These are phyloP conservation scores for Falcunculus frontatus DNA, from an alignment of 2,113 vertebrate species.

Conservation along the genomic window DNA sequence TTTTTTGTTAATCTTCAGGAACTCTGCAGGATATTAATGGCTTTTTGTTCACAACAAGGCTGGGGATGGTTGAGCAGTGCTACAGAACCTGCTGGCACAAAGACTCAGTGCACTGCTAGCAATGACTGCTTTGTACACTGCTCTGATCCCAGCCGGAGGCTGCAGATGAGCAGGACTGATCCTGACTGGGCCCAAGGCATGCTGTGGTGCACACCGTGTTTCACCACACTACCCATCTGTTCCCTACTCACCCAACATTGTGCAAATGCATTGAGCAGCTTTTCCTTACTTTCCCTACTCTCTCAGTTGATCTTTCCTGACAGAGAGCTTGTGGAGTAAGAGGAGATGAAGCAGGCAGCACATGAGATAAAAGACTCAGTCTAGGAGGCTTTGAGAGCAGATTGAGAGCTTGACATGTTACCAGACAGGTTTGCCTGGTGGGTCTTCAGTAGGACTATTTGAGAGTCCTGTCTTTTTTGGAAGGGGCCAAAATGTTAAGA, in stretches of 20 bases:
- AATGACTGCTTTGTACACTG: neutral
- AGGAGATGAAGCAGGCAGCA: neutral
- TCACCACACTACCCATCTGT: neutral
- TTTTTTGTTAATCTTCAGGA: neutral
- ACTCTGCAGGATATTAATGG: neutral
- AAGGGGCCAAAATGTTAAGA: neutral
- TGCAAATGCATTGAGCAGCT: neutral
- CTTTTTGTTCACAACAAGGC: neutral
- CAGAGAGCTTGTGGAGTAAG: neutral
- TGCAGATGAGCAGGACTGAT: neutral
- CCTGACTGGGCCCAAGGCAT: neutral
- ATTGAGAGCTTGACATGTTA: neutral
- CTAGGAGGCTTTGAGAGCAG: neutral
- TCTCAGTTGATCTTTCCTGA: neutral
- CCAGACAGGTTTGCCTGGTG: neutral
- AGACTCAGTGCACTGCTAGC: neutral
- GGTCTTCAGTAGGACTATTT: neutral
- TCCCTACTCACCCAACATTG: neutral
- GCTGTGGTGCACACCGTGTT: neutral
- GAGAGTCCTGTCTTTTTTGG: neutral
- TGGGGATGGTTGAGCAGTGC: neutral
- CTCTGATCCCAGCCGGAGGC: neutral
- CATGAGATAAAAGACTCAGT: neutral
- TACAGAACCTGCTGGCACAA: neutral
- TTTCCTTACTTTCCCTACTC: neutral